Conservation (phyloP, 2,888 invertebrate genomes). For the Drosophila parthenogenetica region DNA sequence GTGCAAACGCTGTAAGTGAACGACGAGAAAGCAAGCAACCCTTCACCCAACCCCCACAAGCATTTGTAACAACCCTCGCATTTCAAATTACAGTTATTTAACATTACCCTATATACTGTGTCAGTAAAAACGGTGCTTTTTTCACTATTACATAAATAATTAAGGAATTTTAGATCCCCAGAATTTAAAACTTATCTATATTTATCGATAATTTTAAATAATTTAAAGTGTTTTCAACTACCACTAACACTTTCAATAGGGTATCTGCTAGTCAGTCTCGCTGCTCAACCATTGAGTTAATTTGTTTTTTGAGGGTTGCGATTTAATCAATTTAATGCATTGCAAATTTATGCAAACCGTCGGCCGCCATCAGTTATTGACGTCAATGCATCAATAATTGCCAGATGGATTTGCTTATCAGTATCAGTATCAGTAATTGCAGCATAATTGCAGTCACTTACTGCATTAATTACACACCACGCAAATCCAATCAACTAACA, state of each 20-base stretch:
- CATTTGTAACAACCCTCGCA: conserved; percentile 24
- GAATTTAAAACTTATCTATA: not conserved
- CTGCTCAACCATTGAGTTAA: not conserved
- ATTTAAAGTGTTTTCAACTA: not conserved
- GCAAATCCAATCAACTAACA: conserved; percentile 54
- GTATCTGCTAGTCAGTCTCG: conserved; percentile 8
- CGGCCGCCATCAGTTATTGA: conserved; percentile 40
- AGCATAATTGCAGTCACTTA: conserved; percentile 57
- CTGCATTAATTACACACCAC: conserved; percentile 38
- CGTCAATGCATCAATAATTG: conserved; percentile 63
- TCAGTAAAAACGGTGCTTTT: not conserved
- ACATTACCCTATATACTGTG: not conserved
- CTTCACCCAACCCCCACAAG: conserved; percentile 18
- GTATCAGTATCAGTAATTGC: conserved; percentile 53
- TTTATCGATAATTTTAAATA: not conserved
- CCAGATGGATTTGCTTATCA: conserved; percentile 37
- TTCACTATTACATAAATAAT: not conserved
- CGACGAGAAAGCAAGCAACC: conserved; percentile 22
- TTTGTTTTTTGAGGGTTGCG: conserved; percentile 67
- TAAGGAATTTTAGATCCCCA: not conserved
- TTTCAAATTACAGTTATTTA: conserved; percentile 2
- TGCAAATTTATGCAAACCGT: conserved; percentile 61
- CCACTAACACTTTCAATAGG: not conserved
- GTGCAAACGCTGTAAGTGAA: conserved; percentile 89
- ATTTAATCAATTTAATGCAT: conserved; percentile 81